These are phyloP conservation scores for Brachionus koreanus DNA, from an alignment of 1,140 invertebrate genomes.

Conservation along the genomic window DNA sequence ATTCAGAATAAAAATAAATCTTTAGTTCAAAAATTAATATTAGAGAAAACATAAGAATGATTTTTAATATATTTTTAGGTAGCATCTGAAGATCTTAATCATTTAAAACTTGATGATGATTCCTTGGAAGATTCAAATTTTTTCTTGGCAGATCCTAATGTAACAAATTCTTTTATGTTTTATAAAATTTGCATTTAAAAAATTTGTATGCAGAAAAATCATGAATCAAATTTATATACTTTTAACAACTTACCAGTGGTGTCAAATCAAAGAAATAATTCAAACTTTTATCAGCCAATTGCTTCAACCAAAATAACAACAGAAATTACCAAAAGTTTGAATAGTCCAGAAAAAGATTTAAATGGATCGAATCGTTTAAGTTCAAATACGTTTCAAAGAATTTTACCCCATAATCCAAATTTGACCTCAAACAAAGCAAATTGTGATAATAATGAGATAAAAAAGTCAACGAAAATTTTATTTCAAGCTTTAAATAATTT, in stretches of 20 bases:
- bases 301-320: neutral
- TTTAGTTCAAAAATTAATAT: too few species aligned
- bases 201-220: neutral
- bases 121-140: neutral
- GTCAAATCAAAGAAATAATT: neutral
- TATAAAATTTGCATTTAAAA: neutral
- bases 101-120: neutral
- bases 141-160: neutral
- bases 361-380: neutral
- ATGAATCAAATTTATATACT: neutral
- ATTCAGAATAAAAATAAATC: too few species aligned
- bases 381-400: neutral
- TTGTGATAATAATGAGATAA: neutral
- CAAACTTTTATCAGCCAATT: neutral
- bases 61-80: neutral
- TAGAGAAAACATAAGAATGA: neutral
- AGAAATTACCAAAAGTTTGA: neutral
- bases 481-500: constrained; percentile 5
- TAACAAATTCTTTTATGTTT: neutral
- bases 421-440: neutral
- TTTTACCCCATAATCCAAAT: neutral
- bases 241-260: neutral
- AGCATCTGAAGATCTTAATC: neutral
- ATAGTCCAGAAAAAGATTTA: neutral
- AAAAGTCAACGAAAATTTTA: neutral